Evolutionary conservation across 2,797 vertebrate genomes (phyloP).

Genomic region (Sebastes variabilis): DNA sequence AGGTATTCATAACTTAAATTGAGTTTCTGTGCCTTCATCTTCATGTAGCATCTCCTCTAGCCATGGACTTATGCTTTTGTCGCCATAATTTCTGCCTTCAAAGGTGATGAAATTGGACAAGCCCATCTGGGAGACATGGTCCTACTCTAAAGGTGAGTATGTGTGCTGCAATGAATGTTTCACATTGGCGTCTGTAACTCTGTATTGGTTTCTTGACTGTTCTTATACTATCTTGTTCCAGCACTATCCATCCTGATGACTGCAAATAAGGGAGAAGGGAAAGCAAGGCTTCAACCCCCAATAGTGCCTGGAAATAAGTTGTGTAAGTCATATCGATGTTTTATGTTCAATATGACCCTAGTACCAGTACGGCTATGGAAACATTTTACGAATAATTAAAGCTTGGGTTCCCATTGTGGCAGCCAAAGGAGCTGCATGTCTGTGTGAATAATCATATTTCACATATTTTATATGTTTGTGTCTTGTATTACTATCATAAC

Average conservation of each 20-base stretch:
- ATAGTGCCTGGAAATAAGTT: slow-evolving; percentile 25
- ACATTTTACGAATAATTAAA: background rate
- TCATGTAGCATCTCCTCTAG: background rate
- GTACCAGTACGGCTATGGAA: background rate
- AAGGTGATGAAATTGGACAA: slow-evolving; percentile 35
- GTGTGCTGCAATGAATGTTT: background rate
- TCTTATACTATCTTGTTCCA: slow-evolving; percentile 6
- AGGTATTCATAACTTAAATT: slow-evolving; percentile 48
- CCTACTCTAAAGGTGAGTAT: slow-evolving; percentile 34
- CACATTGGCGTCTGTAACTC: background rate
- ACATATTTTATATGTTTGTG: too few relatives aligned
- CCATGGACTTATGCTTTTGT: background rate
- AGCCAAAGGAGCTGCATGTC: too few relatives aligned
- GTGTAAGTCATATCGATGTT: slow-evolving; percentile 40
- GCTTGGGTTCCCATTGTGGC: background rate
- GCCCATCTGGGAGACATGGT: slow-evolving; percentile 24
- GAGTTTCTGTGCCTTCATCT: background rate
- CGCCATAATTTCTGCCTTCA: background rate
- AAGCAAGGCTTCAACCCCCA: background rate
- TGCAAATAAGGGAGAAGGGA: background rate
- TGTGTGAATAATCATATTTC: too few relatives aligned
- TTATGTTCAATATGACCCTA: background rate
- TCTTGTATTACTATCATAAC: background rate
- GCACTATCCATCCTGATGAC: background rate
- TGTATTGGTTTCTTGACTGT: background rate